phyloP scores from a whole-genome alignment of 2,797 vertebrate genomes.

The Poeciliopsis presidionis region DNA sequence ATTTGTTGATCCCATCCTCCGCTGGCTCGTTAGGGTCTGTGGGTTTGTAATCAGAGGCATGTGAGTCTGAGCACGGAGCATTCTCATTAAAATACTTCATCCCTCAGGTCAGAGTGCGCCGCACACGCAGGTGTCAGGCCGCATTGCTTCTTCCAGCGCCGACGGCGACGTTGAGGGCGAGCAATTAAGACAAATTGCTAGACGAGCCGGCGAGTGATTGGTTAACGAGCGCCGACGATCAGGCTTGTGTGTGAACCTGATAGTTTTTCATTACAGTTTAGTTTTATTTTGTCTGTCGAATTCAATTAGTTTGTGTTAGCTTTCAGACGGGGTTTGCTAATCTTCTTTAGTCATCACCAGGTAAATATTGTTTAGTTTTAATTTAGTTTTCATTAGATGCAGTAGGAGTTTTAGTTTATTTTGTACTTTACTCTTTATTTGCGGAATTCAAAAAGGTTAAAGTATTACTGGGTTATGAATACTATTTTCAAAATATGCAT shows the following conservation, averaged over 20 bases:
- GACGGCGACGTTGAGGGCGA: slow-evolving; percentile 14
- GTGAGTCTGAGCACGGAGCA: slow-evolving; percentile 44
- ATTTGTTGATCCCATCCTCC: slow-evolving; percentile 25
- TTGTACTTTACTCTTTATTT: too few relatives aligned
- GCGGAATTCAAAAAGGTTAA: too few relatives aligned
- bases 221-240: neutral
- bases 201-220: neutral
- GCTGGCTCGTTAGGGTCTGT: slow-evolving; percentile 30
- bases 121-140: slow-evolving; percentile 52
- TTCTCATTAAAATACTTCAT: slow-evolving; percentile 49
- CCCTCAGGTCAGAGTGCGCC: slow-evolving; percentile 32
- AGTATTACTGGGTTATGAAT: too few relatives aligned
- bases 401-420: too few relatives aligned
- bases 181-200: slow-evolving; percentile 6
- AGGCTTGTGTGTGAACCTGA: neutral
- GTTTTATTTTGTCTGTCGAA: too few relatives aligned
- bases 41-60: slow-evolving; percentile 60
- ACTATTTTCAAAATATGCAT: too few relatives aligned
- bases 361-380: too few relatives aligned
- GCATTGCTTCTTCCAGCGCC: neutral
- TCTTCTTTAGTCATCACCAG: too few relatives aligned
- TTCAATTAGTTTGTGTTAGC: too few relatives aligned
- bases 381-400: too few relatives aligned
- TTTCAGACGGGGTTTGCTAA: too few relatives aligned
- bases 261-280: too few relatives aligned